These are phyloP conservation scores for Anodontia alba DNA, from an alignment of 2,888 invertebrate species.

Conservation along the genomic window DNA sequence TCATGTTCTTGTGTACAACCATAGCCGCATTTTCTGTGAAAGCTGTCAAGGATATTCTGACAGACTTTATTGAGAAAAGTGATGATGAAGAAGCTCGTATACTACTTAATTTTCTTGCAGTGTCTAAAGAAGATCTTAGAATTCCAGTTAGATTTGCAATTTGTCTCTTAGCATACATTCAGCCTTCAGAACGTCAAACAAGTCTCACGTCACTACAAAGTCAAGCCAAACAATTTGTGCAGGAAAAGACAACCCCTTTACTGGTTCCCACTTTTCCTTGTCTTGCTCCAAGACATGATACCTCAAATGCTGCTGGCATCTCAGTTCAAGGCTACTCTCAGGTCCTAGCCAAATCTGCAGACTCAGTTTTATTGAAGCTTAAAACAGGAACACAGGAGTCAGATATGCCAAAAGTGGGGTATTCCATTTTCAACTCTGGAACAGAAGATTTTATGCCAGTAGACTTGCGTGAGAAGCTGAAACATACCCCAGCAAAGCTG, in stretches of 20 bases:
- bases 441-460: slow-evolving; percentile 40
- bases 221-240: slow-evolving; percentile 59
- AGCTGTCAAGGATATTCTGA: slow-evolving; percentile 90
- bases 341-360: slow-evolving; percentile 40
- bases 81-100: slow-evolving; percentile 91
- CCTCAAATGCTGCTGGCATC: slow-evolving; percentile 50
- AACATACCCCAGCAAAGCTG: neutral
- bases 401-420: slow-evolving; percentile 30
- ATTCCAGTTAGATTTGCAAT: slow-evolving; percentile 65
- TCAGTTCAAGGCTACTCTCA: slow-evolving; percentile 45
- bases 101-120: slow-evolving; percentile 80
- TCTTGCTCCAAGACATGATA: slow-evolving; percentile 64
- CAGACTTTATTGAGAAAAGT: slow-evolving; percentile 92
- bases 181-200: slow-evolving; percentile 38
- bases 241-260: slow-evolving; percentile 50
- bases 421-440: slow-evolving; percentile 46
- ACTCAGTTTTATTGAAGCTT: slow-evolving; percentile 49
- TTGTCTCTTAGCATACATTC: slow-evolving; percentile 66
- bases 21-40: slow-evolving; percentile 81
- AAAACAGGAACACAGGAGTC: slow-evolving; percentile 28
- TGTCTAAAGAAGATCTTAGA: slow-evolving; percentile 57
- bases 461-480: slow-evolving; percentile 7
- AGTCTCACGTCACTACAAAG: slow-evolving; percentile 60
- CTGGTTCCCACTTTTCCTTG: slow-evolving; percentile 74
- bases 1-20: slow-evolving; percentile 71